These are phyloP conservation scores for Hylyphantes graminicola DNA, from an alignment of 1,140 invertebrate genomes.

Conservation along the genomic window DNA sequence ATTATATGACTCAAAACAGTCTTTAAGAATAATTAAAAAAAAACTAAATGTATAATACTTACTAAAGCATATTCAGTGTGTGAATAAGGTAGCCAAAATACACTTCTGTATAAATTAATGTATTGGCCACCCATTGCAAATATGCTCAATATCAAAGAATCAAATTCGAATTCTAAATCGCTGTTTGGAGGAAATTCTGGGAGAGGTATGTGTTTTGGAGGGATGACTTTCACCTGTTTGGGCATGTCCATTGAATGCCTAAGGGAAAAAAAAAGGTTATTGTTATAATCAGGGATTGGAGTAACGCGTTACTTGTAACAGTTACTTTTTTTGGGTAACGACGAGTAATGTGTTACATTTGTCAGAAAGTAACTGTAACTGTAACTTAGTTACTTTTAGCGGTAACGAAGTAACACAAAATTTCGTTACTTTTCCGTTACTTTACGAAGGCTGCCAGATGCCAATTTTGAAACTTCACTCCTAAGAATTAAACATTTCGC, in stretches of 20 bases:
- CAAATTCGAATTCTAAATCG: slow-evolving; percentile 86
- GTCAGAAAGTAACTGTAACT: too few relatives aligned
- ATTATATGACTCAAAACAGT: not conserved
- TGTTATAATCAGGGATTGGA: too few relatives aligned
- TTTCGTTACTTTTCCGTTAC: too few relatives aligned
- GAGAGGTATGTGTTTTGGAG: slow-evolving; percentile 84
- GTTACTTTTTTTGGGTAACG: too few relatives aligned
- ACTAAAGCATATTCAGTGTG: slow-evolving; percentile 90
- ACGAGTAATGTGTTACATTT: too few relatives aligned
- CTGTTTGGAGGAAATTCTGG: slow-evolving; percentile 85
- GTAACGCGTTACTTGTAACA: too few relatives aligned
- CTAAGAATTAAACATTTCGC: too few relatives aligned
- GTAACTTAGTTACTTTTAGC: too few relatives aligned
- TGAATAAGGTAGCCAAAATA: slow-evolving; percentile 97
- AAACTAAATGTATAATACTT: slow-evolving; percentile 65
- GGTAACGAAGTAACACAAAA: too few relatives aligned
- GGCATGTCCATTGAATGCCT: slow-evolving; percentile 47
- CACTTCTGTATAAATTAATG: slow-evolving; percentile 92
- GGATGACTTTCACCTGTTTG: slow-evolving; percentile 30
- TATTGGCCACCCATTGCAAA: slow-evolving; percentile 84
- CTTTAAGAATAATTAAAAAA: not conserved
- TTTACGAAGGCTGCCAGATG: too few relatives aligned
- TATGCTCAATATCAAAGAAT: slow-evolving; percentile 80
- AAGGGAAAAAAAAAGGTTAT: not conserved
- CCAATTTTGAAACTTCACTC: too few relatives aligned